Conservation (phyloP, 1,140 invertebrate species). For the Drosophila nannoptera region DNA sequence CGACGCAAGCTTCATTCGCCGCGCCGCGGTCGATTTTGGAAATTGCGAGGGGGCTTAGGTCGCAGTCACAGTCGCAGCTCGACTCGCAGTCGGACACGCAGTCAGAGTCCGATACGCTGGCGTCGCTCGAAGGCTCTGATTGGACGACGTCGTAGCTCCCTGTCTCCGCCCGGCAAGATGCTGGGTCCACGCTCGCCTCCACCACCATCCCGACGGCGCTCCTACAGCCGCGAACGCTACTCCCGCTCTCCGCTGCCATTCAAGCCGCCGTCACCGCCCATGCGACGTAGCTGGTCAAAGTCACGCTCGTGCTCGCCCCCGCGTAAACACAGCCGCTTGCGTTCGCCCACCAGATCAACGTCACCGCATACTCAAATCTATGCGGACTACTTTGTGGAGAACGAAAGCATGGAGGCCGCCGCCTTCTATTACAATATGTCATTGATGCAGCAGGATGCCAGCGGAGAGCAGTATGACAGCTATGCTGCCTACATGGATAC, state of each 20-base stretch:
- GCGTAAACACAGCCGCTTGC: slow-evolving; percentile 11
- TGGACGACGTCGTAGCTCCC: slow-evolving; percentile 41
- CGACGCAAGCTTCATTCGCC: slow-evolving; percentile 49
- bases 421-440: slow-evolving; percentile 70
- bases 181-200: slow-evolving; percentile 62
- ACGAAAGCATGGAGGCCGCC: slow-evolving; percentile 47
- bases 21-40: slow-evolving; percentile 24
- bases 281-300: slow-evolving; percentile 62
- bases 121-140: slow-evolving; percentile 24
- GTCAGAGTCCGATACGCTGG: slow-evolving; percentile 48
- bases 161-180: slow-evolving; percentile 43
- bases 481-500: slow-evolving; percentile 68
- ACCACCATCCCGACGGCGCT: slow-evolving; percentile 39
- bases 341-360: slow-evolving; percentile 26
- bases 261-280: slow-evolving; percentile 74
- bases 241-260: slow-evolving; percentile 73
- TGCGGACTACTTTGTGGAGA: slow-evolving; percentile 57
- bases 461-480: slow-evolving; percentile 47
- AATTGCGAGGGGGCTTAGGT: slow-evolving; percentile 15
- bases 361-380: slow-evolving; percentile 25
- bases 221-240: slow-evolving; percentile 56
- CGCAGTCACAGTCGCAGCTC: slow-evolving; percentile 53
- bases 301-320: slow-evolving; percentile 44
- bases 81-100: slow-evolving; percentile 57
- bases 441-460: slow-evolving; percentile 46